Percentiles rank a stretch among this genome's conserved stretches.
Conservation (phyloP, 2,113 vertebrate species). For the Pseudolaguvia tuberculata region DNA sequence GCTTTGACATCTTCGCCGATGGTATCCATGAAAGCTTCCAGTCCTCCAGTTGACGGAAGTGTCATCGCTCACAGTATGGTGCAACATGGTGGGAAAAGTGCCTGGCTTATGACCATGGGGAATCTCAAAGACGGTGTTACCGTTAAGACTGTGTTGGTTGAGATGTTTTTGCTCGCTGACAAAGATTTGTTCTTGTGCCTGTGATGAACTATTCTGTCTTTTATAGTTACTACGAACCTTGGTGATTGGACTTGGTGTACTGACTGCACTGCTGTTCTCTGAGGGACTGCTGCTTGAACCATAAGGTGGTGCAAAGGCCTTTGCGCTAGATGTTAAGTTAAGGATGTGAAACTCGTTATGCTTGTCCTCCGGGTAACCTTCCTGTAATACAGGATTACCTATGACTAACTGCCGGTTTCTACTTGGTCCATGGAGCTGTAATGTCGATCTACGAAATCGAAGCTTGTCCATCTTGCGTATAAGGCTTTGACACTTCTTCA, state of each 20-base stretch:
- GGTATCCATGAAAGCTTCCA: constrained; percentile 78
- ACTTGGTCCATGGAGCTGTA: constrained; percentile 32
- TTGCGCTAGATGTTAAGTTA: constrained; percentile 55
- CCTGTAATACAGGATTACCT: constrained; percentile 66
- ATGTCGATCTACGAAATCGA: constrained; percentile 60
- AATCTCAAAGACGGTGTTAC: constrained; percentile 70
- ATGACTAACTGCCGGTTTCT: constrained; percentile 49
- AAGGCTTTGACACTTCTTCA: constrained; percentile 70
- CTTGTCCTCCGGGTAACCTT: constrained; percentile 66
- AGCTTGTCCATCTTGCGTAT: constrained; percentile 83
- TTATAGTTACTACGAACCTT: constrained; percentile 66
- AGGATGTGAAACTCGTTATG: constrained; percentile 61
- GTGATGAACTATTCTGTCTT: constrained; percentile 29
- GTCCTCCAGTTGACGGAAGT: constrained; percentile 78
- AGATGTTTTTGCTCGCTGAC: constrained; percentile 36
- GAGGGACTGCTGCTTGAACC: constrained; percentile 66
- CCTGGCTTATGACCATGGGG: constrained; percentile 81
- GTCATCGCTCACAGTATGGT: constrained; percentile 54
- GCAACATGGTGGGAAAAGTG: constrained; percentile 78
- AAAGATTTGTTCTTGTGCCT: constrained; percentile 1
- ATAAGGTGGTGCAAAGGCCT: constrained; percentile 60
- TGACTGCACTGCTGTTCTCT: constrained; percentile 71
- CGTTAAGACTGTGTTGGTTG: constrained; percentile 53
- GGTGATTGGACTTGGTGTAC: constrained; percentile 66
- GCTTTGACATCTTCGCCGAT: constrained; percentile 51